Percentiles rank a stretch among this genome's conserved stretches.
Conservation (phyloP, 2,888 invertebrate genomes). For the Dicranocentrus wangi region DNA sequence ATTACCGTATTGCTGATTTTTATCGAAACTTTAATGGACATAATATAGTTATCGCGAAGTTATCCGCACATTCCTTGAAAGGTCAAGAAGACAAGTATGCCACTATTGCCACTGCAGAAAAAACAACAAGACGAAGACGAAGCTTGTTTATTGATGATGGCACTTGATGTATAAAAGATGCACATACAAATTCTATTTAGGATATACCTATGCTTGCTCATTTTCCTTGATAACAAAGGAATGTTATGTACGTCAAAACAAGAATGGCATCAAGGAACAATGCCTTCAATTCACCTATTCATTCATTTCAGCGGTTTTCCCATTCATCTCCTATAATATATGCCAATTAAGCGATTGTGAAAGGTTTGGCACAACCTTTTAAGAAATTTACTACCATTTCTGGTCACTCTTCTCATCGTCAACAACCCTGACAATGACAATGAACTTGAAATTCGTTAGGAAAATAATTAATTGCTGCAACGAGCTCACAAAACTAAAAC, state of each 20-base stretch:
- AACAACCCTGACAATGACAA: constrained; percentile 27
- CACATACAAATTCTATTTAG: too few species aligned
- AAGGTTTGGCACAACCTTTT: constrained; percentile 38
- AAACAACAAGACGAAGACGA: not conserved
- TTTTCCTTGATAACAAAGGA: constrained; percentile 1
- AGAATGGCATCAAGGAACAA: constrained; percentile 28
- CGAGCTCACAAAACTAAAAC: not conserved
- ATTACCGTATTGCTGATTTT: too few species aligned
- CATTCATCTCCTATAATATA: constrained; percentile 34
- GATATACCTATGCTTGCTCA: too few species aligned
- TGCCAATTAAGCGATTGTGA: constrained; percentile 46
- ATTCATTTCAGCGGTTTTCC: not conserved
- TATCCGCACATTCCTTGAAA: constrained; percentile 1
- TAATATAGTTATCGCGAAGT: too few species aligned
- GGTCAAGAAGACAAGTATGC: constrained; percentile 5
- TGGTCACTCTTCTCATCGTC: not conserved
- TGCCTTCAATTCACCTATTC: not conserved
- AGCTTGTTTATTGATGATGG: not conserved
- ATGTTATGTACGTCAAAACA: constrained; percentile 27
- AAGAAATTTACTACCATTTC: constrained; percentile 34
- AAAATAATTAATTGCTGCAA: constrained; percentile 31
- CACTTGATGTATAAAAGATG: too few species aligned
- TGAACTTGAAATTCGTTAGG: constrained; percentile 35
- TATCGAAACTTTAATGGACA: constrained; percentile 10
- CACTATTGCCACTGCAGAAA: not conserved